These are phyloP conservation scores for Phoxinus phoxinus DNA, from an alignment of 2,113 vertebrate species.

Conservation along the genomic window DNA sequence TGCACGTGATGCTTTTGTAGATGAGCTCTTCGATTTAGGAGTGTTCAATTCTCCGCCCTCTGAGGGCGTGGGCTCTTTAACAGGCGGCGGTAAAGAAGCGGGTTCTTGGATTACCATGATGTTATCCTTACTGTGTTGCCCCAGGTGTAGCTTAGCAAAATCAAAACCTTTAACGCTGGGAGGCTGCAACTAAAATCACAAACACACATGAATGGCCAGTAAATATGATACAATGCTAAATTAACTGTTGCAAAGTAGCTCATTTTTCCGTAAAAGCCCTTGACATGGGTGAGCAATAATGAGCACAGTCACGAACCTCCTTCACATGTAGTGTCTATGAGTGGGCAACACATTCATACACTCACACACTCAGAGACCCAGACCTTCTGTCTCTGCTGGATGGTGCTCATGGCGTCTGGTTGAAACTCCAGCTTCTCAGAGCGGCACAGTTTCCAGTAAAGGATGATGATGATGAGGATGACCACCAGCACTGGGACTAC, in stretches of 20 bases:
- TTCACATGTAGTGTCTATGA: constrained; percentile 26
- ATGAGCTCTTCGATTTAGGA: constrained; percentile 87
- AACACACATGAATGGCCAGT: constrained; percentile 23
- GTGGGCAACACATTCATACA: constrained; percentile 32
- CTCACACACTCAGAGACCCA: constrained; percentile 52
- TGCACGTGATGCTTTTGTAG: constrained; percentile 81
- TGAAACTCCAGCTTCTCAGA: constrained; percentile 98
- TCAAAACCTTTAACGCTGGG: constrained; percentile 98
- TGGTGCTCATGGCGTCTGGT: constrained; percentile 91
- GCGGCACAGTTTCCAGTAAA: constrained; percentile 97
- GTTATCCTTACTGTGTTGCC: constrained; percentile 95
- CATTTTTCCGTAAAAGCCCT: constrained; percentile 29
- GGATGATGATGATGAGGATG: constrained; percentile 88
- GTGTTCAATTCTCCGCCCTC: constrained; percentile 90
- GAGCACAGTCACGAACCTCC: constrained; percentile 29
- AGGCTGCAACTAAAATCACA: constrained; percentile 85
- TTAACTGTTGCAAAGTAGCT: background rate
- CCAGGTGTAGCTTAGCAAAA: constrained; percentile 96
- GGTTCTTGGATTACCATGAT: constrained; percentile 94
- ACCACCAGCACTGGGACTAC: constrained; percentile 90
- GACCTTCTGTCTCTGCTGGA: constrained; percentile 97
- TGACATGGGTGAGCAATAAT: constrained; percentile 18
- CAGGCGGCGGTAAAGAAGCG: constrained; percentile 80
- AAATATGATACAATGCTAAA: background rate
- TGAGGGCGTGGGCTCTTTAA: constrained; percentile 89